These are phyloP conservation scores for Habrosyne pyritoides DNA, from an alignment of 2,888 invertebrate genomes.

Conservation along the genomic window DNA sequence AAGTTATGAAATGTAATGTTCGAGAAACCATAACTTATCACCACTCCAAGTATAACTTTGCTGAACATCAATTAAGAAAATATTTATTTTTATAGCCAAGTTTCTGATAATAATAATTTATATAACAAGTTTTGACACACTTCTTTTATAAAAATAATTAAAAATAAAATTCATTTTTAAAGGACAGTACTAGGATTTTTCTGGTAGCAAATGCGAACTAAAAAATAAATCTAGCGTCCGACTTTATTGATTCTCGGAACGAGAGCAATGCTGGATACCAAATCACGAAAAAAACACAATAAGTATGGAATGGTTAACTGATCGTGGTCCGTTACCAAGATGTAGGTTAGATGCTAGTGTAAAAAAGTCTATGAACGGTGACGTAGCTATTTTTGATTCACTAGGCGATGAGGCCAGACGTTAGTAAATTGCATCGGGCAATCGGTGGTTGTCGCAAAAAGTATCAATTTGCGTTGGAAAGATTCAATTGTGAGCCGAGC, in stretches of 20 bases:
- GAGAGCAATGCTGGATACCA: background rate
- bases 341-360: constrained; percentile 43
- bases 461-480: constrained; percentile 63
- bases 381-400: constrained; percentile 31
- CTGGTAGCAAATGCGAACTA: background rate
- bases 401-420: constrained; percentile 33
- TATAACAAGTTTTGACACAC: constrained; percentile 30
- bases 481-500: constrained; percentile 63
- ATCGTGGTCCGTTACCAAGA: constrained; percentile 43
- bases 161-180: constrained; percentile 16
- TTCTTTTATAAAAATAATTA: constrained; percentile 25
- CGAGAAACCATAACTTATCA: background rate
- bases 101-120: constrained; percentile 31
- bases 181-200: background rate
- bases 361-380: constrained; percentile 38
- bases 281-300: constrained; percentile 17
- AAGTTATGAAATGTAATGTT: constrained; percentile 2
- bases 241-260: background rate
- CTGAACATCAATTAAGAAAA: constrained; percentile 2
- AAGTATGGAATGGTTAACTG: constrained; percentile 29
- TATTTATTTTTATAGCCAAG: constrained; percentile 14
- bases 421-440: constrained; percentile 57
- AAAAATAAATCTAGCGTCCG: background rate
- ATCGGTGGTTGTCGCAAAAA: constrained; percentile 59
- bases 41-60: background rate